These are phyloP conservation scores for Caenorhabditis virilis DNA, from an alignment of 2,888 invertebrate species.

Conservation along the genomic window DNA sequence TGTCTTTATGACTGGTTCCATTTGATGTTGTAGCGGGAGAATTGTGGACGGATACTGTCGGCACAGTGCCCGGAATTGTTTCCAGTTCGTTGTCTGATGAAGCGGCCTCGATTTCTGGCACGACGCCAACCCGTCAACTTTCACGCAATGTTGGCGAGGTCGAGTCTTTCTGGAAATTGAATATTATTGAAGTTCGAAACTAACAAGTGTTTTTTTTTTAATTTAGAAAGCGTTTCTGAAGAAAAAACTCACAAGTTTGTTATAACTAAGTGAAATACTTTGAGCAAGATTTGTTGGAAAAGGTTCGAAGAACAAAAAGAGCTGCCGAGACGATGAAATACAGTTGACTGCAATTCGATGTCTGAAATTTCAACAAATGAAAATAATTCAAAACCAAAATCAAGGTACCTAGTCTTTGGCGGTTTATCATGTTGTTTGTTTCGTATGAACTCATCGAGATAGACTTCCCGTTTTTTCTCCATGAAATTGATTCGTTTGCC, in stretches of 20 bases:
- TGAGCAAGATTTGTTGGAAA: slow-evolving; percentile 21
- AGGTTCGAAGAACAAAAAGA: slow-evolving; percentile 35
- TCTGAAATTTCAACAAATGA: slow-evolving; percentile 11
- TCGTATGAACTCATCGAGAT: slow-evolving; percentile 64
- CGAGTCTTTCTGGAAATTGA: slow-evolving; percentile 12
- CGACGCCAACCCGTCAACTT: slow-evolving; percentile 39
- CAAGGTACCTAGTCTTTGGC: slow-evolving; percentile 48
- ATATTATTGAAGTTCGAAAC: not conserved
- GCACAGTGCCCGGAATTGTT: not conserved
- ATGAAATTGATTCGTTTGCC: slow-evolving; percentile 58
- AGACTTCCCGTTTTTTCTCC: slow-evolving; percentile 57
- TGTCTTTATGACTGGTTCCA: not conserved
- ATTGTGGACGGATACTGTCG: not conserved
- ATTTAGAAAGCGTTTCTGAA: not conserved
- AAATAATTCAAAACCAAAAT: not conserved
- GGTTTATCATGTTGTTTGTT: slow-evolving; percentile 48
- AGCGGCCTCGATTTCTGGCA: slow-evolving; percentile 7
- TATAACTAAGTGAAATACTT: slow-evolving; percentile 4
- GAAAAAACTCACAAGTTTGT: slow-evolving; percentile 2
- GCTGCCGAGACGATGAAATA: slow-evolving; percentile 30
- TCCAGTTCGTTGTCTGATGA: not conserved
- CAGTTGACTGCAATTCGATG: slow-evolving; percentile 21
- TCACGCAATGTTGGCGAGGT: slow-evolving; percentile 1
- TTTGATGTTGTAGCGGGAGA: not conserved
- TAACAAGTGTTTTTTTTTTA: not conserved